These are phyloP conservation scores for Phalangium opilio DNA, from an alignment of 2,888 invertebrate genomes.

Conservation along the genomic window DNA sequence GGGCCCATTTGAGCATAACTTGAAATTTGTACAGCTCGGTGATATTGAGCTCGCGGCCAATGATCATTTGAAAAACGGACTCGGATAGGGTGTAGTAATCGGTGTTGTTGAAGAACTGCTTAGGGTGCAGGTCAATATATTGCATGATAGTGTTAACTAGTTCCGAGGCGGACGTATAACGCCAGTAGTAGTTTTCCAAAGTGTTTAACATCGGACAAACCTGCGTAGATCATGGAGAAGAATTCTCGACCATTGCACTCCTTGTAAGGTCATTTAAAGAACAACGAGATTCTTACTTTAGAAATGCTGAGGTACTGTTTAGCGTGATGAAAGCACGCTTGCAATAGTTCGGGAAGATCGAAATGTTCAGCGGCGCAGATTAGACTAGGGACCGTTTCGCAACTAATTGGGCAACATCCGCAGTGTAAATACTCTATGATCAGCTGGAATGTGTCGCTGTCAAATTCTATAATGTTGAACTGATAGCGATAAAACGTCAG, in stretches of 20 bases:
- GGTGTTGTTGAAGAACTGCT: slow-evolving; percentile 59
- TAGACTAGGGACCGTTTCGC: slow-evolving; percentile 78
- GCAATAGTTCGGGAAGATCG: slow-evolving; percentile 75
- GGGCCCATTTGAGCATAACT: slow-evolving; percentile 81
- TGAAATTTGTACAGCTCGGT: slow-evolving; percentile 81
- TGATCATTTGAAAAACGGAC: slow-evolving; percentile 83
- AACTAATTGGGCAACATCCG: slow-evolving; percentile 78
- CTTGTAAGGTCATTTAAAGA: too few relatives aligned
- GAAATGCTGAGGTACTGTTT: slow-evolving; percentile 83
- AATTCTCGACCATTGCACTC: too few relatives aligned
- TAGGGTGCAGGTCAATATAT: slow-evolving; percentile 72
- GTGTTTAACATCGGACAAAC: slow-evolving; percentile 83
- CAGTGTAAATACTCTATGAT: slow-evolving; percentile 81
- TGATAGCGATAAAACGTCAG: too few relatives aligned
- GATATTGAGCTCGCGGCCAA: slow-evolving; percentile 57
- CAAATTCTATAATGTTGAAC: slow-evolving; percentile 89
- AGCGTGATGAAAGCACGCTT: slow-evolving; percentile 89
- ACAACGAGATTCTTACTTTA: slow-evolving; percentile 59
- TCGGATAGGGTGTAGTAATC: slow-evolving; percentile 78
- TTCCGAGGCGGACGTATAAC: slow-evolving; percentile 83
- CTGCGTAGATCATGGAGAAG: too few relatives aligned
- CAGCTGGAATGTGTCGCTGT: slow-evolving; percentile 80
- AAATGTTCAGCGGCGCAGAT: slow-evolving; percentile 90
- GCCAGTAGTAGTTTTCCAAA: slow-evolving; percentile 86
- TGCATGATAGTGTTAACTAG: slow-evolving; percentile 85